Evolutionary conservation across 2,888 invertebrate species (phyloP).

Genomic region (Dryadula phaetusa): DNA sequence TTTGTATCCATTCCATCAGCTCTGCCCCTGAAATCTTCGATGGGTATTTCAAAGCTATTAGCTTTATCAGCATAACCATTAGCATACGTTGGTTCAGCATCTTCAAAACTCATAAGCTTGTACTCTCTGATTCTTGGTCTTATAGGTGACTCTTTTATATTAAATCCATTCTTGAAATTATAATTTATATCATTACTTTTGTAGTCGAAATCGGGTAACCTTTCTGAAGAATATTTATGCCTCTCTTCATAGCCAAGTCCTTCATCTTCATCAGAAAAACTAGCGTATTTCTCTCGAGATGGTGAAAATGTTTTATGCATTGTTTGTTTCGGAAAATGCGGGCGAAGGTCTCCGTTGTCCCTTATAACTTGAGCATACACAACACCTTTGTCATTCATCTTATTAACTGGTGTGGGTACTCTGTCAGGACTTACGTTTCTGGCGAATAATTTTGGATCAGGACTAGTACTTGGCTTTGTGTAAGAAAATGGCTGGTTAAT

Average conservation of each 20-base stretch:
- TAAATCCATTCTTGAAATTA: slow-evolving; percentile 70
- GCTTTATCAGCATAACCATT: slow-evolving; percentile 68
- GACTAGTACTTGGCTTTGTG: slow-evolving; percentile 85
- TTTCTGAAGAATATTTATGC: slow-evolving; percentile 67
- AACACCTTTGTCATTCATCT: slow-evolving; percentile 84
- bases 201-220: slow-evolving; percentile 74
- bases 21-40: slow-evolving; percentile 82
- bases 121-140: slow-evolving; percentile 86
- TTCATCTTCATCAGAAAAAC: slow-evolving; percentile 91
- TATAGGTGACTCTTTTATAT: slow-evolving; percentile 85
- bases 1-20: slow-evolving; percentile 88
- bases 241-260: slow-evolving; percentile 90
- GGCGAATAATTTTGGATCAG: slow-evolving; percentile 74
- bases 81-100: slow-evolving; percentile 79
- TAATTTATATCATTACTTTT: slow-evolving; percentile 77
- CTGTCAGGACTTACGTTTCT: slow-evolving; percentile 78
- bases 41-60: slow-evolving; percentile 60
- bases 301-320: slow-evolving; percentile 81
- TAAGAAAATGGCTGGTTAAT: slow-evolving; percentile 93
- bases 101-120: slow-evolving; percentile 80
- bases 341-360: slow-evolving; percentile 65
- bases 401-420: slow-evolving; percentile 73
- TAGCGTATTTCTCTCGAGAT: slow-evolving; percentile 76
- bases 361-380: slow-evolving; percentile 91
- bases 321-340: slow-evolving; percentile 72